Base-by-base conservation (phyloP, 2,113 vertebrate species). In the Dascyllus trimaculatus region DNA sequence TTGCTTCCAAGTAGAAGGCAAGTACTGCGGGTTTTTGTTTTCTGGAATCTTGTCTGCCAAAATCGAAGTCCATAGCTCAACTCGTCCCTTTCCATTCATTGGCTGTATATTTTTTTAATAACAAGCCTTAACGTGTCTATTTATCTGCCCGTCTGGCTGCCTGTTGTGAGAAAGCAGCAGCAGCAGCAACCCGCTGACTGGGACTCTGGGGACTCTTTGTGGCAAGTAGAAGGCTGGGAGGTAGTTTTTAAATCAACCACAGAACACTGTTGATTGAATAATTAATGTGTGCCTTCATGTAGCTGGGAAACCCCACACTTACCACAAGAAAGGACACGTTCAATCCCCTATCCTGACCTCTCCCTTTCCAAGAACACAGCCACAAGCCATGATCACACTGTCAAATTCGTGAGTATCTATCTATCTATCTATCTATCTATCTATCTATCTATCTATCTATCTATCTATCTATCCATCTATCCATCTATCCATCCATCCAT, bases 221-320 rank as follows among this genome's bases (percentile, higher is more conserved):
- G 91, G 91, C 66, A 71, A 88, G 76, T 57, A 10, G 1, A 51
- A 81, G 70, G 73, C 54, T 61, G 46, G 72, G 64, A 84, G 70
- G 82, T 74, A 82, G 71, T 88, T 90, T 89, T 88, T 53, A 82
- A 82, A 74, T 81, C 85, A 89, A 90, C 88, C 91, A 88, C 92
- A 92, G 70, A 85, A 91, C 86, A 77, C 72, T 85, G 91, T 85
- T 86, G 85, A 87, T 86, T 93, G 89, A 93, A 93, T 93, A 90
- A 93, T 93, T 93, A 91, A 93, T 93, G 88, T 81, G 45, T 38
- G 26, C 52, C 67, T 85, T 75, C 54, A 75, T 63, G 85, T 88
- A 68, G 71, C 60, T 64, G 54, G 35, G 62, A 88, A 88, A 84
- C 69, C 75, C 52, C 84, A 87, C 62, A 84, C 78, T 85, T 40